These are phyloP conservation scores for Heliconius nattereri DNA, from an alignment of 1,140 invertebrate genomes.

Conservation along the genomic window DNA sequence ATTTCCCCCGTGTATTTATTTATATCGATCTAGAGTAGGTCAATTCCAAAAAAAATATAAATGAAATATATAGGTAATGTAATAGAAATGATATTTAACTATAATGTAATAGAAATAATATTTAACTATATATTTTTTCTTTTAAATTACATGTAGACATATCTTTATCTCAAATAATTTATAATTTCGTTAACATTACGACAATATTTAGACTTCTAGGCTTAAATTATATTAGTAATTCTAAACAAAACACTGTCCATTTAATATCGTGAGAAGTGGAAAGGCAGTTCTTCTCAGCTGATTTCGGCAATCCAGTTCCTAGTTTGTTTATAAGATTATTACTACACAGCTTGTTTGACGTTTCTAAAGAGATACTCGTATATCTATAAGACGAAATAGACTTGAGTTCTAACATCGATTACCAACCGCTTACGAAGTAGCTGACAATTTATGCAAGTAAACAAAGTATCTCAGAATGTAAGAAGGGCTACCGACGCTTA, in stretches of 20 bases:
- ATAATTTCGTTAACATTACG: background rate
- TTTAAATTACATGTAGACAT: background rate
- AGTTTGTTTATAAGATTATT: conserved; percentile 14
- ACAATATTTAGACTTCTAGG: background rate
- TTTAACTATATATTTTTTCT: no score
- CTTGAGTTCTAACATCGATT: conserved; percentile 31
- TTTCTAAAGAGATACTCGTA: conserved; percentile 26
- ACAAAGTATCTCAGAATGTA: conserved; percentile 18
- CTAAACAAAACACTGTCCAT: conserved; percentile 2
- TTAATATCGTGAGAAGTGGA: conserved; percentile 13
- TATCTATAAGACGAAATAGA: conserved; percentile 34
- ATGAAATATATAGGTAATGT: no score
- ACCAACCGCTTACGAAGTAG: conserved; percentile 30
- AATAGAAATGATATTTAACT: no score
- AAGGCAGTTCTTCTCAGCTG: conserved; percentile 7
- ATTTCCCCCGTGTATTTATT: no score
- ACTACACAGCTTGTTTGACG: conserved; percentile 20
- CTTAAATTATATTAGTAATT: background rate
- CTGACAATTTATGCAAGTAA: conserved; percentile 41
- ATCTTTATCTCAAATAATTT: background rate
- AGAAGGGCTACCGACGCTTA: background rate
- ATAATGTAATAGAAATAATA: no score
- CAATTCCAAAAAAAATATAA: no score
- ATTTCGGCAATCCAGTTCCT: conserved; percentile 19
- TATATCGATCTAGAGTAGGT: no score